Percentiles rank a stretch among this genome's conserved stretches.
These are phyloP conservation scores for Drosophila recens DNA, from an alignment of 2,888 invertebrate genomes.

Conservation along the genomic window DNA sequence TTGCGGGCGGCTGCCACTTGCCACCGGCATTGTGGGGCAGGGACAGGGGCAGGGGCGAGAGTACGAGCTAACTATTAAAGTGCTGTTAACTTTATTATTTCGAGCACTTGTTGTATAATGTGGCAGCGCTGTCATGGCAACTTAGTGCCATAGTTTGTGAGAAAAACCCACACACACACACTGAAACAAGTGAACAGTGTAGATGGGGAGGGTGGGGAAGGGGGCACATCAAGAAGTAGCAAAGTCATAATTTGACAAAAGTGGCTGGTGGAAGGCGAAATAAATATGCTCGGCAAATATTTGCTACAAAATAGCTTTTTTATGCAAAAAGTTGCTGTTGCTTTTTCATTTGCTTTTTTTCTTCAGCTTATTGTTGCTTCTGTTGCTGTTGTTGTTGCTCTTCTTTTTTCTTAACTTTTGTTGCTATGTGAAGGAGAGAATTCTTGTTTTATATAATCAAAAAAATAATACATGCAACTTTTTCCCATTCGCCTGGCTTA, in stretches of 20 bases:
- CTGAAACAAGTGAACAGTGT: slow-evolving; percentile 7
- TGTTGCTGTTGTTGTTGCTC: slow-evolving; percentile 19
- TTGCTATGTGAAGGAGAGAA: slow-evolving; percentile 38
- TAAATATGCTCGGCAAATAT: slow-evolving; percentile 74
- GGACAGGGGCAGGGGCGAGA: not conserved
- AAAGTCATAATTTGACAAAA: slow-evolving; percentile 77
- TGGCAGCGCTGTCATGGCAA: slow-evolving; percentile 78
- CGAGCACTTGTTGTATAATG: slow-evolving; percentile 80
- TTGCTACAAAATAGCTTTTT: slow-evolving; percentile 68
- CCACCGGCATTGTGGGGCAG: slow-evolving; percentile 33
- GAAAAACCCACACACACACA: slow-evolving; percentile 36
- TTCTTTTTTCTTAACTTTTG: slow-evolving; percentile 28
- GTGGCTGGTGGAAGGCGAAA: slow-evolving; percentile 61
- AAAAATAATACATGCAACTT: slow-evolving; percentile 67
- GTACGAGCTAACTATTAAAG: slow-evolving; percentile 74
- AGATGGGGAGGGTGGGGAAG: not conserved
- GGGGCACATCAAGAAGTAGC: slow-evolving; percentile 31
- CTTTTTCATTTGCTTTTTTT: slow-evolving; percentile 28
- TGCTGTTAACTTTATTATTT: slow-evolving; percentile 82
- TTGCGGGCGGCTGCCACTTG: slow-evolving; percentile 50
- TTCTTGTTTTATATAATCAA: slow-evolving; percentile 57
- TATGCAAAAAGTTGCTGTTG: slow-evolving; percentile 57
- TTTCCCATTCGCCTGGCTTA: slow-evolving; percentile 42
- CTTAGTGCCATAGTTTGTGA: slow-evolving; percentile 70
- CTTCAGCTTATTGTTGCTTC: slow-evolving; percentile 8